Evolutionary conservation across 2,113 vertebrate species (phyloP), one percentile per base, ranked within the genome.

Genomic region (Cyphomyrus discorhynchus): DNA sequence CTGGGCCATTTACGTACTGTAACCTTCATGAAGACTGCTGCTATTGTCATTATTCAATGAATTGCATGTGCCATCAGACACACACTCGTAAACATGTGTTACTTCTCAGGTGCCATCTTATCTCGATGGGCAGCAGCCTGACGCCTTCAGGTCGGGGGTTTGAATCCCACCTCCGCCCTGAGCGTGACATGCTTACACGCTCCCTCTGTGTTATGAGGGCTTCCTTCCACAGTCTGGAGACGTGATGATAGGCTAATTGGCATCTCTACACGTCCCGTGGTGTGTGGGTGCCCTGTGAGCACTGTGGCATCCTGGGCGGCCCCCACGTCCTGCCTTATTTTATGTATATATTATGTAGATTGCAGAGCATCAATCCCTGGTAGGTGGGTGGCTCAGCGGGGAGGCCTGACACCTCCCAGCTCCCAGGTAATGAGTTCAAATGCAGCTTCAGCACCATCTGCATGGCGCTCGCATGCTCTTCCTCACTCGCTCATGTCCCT

Each of bases 301-400:
- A 8, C 74, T 1, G 31, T 39, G 70, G 70, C 70, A 17, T 13
- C 3, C 13, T 39, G 70, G 70, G 3, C 11, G 3, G 27, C 31
- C 70, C 70, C 31, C 13, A 31, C 70, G 1, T 17, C 35, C 11
- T 77, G 70, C 70, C 27, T 39, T 80, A 80, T 39, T 80, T 80
- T 80, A 80, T 80, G 74, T 42, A 80, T 42, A 80, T 80, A 80
- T 80, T 80, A 80, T 80, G 74, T 35, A 80, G 35, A 80, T 80
- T 42, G 74, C 74, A 42, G 13, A 80, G 74, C 35, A 80, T 80
- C 15, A 80, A 80, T 80, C 35, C 35, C 35, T 35, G 74, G 15
- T 39, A 80, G 74, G 74, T 39, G 31, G 35, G 13, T 19, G 35
- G 35, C 74, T 80, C 74, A 19, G 74, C 15, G 6, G 74, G 74